Evolutionary conservation across 2,888 invertebrate species (phyloP), one percentile per base, ranked within the genome.

Genomic region (Pilophorus perplexus): DNA sequence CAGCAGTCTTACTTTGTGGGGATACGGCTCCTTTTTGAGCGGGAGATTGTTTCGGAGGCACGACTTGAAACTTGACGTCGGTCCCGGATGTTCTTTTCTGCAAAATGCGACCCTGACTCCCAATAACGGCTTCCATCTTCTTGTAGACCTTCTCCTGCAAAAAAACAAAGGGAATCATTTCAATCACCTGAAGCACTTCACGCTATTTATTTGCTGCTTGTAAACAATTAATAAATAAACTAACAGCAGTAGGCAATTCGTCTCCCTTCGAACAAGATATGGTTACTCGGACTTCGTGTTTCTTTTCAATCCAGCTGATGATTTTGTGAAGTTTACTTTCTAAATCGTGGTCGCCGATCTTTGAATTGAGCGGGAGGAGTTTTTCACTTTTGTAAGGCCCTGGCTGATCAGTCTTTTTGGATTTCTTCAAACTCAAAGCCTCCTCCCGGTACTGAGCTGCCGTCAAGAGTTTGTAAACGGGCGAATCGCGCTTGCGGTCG

Each of bases 401-500:
- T 25, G 50, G 50, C 20, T 44, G 23, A 66, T 75, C 77, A 16
- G 44, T 75, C 73, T 82, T 81, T 70, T 79, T 81, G 67, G 78
- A 77, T 74, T 81, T 81, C 50, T 82, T 78, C 72, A 77, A 81
- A 71, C 79, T 78, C 52, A 83, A 74, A 73, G 86, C 86, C 74
- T 85, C 85, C 40, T 82, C 76, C 67, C 85, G 80, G 75, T 84
- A 83, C 74, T 87, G 84, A n/a, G 82, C 75, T 67, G 82, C 82
- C 2, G 86, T 82, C 81, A 87, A 82, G 52, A 90, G 77, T 82
- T 84, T 70, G 74, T 87, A 91, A 10, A 86, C 78, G 10, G 86
- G 83, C 44, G 87, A 80, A 28, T 85, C 81, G 0, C 84, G 84
- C 77, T 87, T 88, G 0, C 82, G 77, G 76, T 88, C 86, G 3